A percentile compares a stretch with the other conserved stretches of the same genome.
Conservation (phyloP, 2,888 invertebrate species). For the Dynastes hyllus region DNA sequence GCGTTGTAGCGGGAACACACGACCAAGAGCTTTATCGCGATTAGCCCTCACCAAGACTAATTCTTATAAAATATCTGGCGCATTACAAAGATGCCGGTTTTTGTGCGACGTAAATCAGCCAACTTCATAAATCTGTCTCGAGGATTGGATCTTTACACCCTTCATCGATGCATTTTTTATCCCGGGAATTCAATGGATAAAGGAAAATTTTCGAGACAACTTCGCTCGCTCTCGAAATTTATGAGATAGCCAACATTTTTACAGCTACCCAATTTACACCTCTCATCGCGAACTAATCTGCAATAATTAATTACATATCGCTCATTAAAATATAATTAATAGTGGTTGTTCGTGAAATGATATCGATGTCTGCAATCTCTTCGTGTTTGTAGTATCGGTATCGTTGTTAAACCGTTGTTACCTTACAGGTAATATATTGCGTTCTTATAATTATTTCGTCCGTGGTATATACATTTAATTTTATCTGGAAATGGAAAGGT, state of each 20-base stretch:
- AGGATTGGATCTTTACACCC: conserved; percentile 56
- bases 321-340: conserved; percentile 58
- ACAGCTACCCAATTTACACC: conserved; percentile 51
- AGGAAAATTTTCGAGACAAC: conserved; percentile 39
- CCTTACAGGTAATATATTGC: conserved; percentile 20
- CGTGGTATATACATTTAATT: conserved; percentile 9
- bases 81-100: conserved; percentile 57
- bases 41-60: conserved; percentile 46
- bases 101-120: conserved; percentile 60
- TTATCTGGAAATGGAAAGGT: background rate
- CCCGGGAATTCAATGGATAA: conserved; percentile 42
- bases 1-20: conserved; percentile 27
- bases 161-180: conserved; percentile 52
- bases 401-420: conserved; percentile 18
- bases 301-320: conserved; percentile 55
- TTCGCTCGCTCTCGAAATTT: conserved; percentile 44
- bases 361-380: conserved; percentile 43
- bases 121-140: conserved; percentile 63
- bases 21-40: conserved; percentile 39
- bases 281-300: conserved; percentile 53
- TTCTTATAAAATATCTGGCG: conserved; percentile 49
- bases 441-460: conserved; percentile 18
- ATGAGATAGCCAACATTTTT: conserved; percentile 49
- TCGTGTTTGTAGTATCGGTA: conserved; percentile 24
- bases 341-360: conserved; percentile 44